Percentiles rank a stretch among this genome's conserved stretches.
Evolutionary conservation across 2,888 invertebrate genomes (phyloP).

Genomic region (Syritta pipiens): DNA sequence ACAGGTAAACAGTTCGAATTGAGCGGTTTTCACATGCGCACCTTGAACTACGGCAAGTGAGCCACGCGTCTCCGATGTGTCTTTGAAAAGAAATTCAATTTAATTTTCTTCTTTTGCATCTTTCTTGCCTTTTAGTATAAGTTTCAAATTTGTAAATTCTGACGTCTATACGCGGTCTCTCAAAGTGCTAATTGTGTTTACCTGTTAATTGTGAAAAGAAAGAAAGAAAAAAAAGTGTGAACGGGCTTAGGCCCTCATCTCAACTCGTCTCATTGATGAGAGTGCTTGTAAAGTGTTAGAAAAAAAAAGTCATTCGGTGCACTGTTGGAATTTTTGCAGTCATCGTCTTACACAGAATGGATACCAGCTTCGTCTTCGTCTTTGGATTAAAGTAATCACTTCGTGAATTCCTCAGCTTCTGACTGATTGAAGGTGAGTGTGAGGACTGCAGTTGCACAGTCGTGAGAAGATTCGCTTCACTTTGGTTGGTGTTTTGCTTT

Average conservation of each 20-base stretch:
- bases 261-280: constrained; percentile 21
- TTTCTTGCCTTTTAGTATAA: constrained; percentile 18
- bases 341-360: no score
- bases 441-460: no score
- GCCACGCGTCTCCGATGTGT: constrained; percentile 45
- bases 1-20: constrained; percentile 66
- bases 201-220: no score
- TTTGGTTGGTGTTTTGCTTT: constrained; percentile 24
- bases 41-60: constrained; percentile 46
- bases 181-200: constrained; percentile 26
- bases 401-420: no score
- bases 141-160: constrained; percentile 5
- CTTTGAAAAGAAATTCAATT: constrained; percentile 13
- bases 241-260: constrained; percentile 14
- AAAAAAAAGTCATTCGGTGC: not conserved
- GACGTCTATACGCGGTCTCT: no score
- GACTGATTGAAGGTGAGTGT: no score
- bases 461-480: no score
- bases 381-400: no score
- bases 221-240: not conserved
- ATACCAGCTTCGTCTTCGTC: no score
- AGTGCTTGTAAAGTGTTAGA: constrained; percentile 7
- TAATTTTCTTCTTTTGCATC: constrained; percentile 34
- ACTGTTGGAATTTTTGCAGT: no score
- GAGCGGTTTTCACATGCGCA: constrained; percentile 65